Evolutionary conservation across 2,888 invertebrate genomes (phyloP).

Genomic region (Drosophila meridionalis): DNA sequence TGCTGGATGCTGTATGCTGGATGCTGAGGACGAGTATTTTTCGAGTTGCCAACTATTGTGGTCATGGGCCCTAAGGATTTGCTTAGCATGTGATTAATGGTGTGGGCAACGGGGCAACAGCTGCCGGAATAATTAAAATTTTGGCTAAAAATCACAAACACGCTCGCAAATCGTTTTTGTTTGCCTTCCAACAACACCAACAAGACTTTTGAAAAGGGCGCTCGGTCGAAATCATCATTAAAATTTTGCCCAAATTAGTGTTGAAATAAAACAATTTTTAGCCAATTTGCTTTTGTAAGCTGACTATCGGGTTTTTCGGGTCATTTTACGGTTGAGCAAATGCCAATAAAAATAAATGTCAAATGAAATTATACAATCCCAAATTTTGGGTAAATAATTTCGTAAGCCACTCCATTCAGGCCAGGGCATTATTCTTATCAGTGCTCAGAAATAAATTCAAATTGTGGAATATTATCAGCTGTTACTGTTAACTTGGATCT

Average conservation of each 20-base stretch:
- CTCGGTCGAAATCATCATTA: slow-evolving; percentile 69
- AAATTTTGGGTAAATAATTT: slow-evolving; percentile 25
- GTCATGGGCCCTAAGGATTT: slow-evolving; percentile 38
- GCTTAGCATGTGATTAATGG: slow-evolving; percentile 68
- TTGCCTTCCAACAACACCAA: slow-evolving; percentile 54
- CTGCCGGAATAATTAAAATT: slow-evolving; percentile 76
- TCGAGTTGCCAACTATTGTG: slow-evolving; percentile 20
- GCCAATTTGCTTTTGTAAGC: slow-evolving; percentile 55
- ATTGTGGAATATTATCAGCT: not conserved
- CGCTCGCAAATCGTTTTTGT: slow-evolving; percentile 49
- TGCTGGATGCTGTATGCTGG: slow-evolving; percentile 30
- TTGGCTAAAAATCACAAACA: slow-evolving; percentile 63
- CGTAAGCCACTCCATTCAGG: slow-evolving; percentile 4
- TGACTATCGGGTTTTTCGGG: slow-evolving; percentile 55
- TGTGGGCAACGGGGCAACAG: slow-evolving; percentile 49
- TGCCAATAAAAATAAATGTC: slow-evolving; percentile 54
- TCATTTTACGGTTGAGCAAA: slow-evolving; percentile 55
- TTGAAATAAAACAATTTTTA: slow-evolving; percentile 73
- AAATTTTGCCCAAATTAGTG: slow-evolving; percentile 65
- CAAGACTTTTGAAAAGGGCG: slow-evolving; percentile 26
- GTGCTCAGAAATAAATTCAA: not conserved
- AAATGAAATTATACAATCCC: slow-evolving; percentile 31
- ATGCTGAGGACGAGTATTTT: slow-evolving; percentile 38
- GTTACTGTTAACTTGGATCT: too few species aligned
- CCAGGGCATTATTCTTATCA: not conserved